Base-by-base conservation (phyloP, 1,140 invertebrate species). In the Pseudomyrmex sp. region DNA sequence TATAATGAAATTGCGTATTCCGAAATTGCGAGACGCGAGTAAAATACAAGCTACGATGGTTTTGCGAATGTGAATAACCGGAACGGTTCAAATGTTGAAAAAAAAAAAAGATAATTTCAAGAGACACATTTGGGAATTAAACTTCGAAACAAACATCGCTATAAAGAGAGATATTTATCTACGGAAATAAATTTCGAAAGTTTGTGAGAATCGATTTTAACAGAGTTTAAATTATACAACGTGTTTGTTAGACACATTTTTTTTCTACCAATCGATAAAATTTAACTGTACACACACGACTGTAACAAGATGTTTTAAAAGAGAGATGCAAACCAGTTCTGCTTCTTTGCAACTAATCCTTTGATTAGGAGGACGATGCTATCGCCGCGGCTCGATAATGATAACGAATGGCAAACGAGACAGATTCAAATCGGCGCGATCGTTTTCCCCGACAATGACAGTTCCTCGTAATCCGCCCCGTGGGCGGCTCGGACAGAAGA, bases 371-470 rank as follows among this genome's bases (percentile, higher is more conserved):
- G n/a, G 12, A 15, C 44, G 76, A 80, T 80, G 46, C 23, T 59
- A 80, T 80, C 76, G 46, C 26, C 4, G 35, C 20, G 48, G 35
- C 63, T 26, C 26, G 52, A 70, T 72, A 82, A 74, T 68, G 23
- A 44, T 70, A 61, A 72, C 44, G 54, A 72, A 79, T n/a, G 65
- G 76, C 44, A 10, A 72, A 72, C 76, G 23, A 69, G 54, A 72
- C 56, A 59, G 65, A 79, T 70, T 79, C 46, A 80, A 80, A 80
- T 72, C 54, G 46, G 12, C 54, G 66, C 44, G 56, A 80, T 80
- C 54, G 56, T 80, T 70, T 35, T 35, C 35, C 20, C 76, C 66
- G 66, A 80, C 76, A 80, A 70, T 80, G 66, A 80, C 66, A 70
- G 66, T 72, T 50, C 76, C 4, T 15, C 56, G 44, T 80, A 72